Percentiles rank a stretch among this genome's conserved stretches.
These are phyloP conservation scores for Remorina albescens DNA, from an alignment of 2,797 vertebrate species.

Conservation along the genomic window DNA sequence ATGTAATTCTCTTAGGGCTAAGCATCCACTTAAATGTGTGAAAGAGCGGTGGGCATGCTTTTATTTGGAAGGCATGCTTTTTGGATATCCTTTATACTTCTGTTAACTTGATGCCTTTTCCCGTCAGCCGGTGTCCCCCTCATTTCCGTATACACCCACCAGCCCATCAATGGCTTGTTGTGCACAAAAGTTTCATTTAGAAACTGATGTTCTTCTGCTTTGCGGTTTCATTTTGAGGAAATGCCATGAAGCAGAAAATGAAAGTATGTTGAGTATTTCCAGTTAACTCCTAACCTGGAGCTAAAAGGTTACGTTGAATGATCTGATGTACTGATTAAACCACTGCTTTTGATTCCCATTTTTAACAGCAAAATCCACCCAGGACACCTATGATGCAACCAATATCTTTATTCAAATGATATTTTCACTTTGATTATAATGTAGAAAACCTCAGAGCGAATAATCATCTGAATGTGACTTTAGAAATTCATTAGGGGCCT, in stretches of 20 bases:
- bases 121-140: conserved; percentile 9
- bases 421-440: neutral
- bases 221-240: neutral
- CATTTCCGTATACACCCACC: conserved; percentile 70
- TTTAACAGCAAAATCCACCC: neutral
- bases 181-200: neutral
- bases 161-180: conserved; percentile 46
- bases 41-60: neutral
- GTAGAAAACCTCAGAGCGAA: neutral
- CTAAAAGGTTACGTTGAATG: too few species aligned
- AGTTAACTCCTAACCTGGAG: neutral
- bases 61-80: conserved; percentile 7
- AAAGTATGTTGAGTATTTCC: neutral
- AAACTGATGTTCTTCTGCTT: neutral
- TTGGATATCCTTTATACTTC: neutral
- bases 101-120: neutral
- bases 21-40: too few species aligned
- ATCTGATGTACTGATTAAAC: neutral
- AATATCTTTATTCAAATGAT: conserved; percentile 15
- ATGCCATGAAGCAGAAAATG: too few species aligned
- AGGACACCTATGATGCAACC: neutral
- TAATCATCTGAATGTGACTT: neutral
- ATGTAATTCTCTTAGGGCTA: too few species aligned
- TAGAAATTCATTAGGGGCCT: neutral
- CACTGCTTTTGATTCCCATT: too few species aligned